These are phyloP conservation scores for Antennarius striatus DNA, from an alignment of 2,113 vertebrate genomes.

Conservation along the genomic window DNA sequence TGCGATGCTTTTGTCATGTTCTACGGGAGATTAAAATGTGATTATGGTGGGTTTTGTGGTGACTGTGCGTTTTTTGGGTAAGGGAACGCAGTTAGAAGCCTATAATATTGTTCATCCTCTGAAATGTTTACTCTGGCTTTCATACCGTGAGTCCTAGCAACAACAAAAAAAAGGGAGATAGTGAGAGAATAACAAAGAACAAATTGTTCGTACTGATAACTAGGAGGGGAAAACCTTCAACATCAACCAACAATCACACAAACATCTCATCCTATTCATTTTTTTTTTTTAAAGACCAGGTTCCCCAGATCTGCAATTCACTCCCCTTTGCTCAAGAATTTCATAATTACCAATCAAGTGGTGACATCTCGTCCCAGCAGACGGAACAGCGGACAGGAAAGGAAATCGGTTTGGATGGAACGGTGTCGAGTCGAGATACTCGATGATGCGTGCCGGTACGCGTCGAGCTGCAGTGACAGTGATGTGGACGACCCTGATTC, in stretches of 20 bases:
- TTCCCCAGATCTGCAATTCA: not conserved
- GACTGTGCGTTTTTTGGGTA: slow-evolving; percentile 16
- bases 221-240: slow-evolving; percentile 21
- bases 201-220: slow-evolving; percentile 14
- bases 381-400: slow-evolving; percentile 22
- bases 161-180: not conserved
- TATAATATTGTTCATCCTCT: slow-evolving; percentile 12
- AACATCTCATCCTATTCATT: no score
- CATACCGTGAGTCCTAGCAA: not conserved
- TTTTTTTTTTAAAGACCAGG: no score
- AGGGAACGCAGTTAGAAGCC: slow-evolving; percentile 9
- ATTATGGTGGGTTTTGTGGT: slow-evolving; percentile 31
- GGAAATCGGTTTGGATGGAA: slow-evolving; percentile 43
- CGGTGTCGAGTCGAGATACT: slow-evolving; percentile 22
- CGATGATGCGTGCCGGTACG: slow-evolving; percentile 20
- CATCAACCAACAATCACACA: slow-evolving; percentile 16
- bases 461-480: slow-evolving; percentile 4
- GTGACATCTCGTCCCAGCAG: slow-evolving; percentile 32
- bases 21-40: slow-evolving; percentile 38
- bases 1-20: slow-evolving; percentile 37
- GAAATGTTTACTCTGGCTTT: slow-evolving; percentile 34
- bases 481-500: slow-evolving; percentile 18
- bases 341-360: slow-evolving; percentile 19
- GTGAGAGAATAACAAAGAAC: slow-evolving; percentile 18
- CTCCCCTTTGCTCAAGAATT: slow-evolving; percentile 23